Conservation (phyloP, 2,113 vertebrate species). For the Oryzias curvinotus region DNA sequence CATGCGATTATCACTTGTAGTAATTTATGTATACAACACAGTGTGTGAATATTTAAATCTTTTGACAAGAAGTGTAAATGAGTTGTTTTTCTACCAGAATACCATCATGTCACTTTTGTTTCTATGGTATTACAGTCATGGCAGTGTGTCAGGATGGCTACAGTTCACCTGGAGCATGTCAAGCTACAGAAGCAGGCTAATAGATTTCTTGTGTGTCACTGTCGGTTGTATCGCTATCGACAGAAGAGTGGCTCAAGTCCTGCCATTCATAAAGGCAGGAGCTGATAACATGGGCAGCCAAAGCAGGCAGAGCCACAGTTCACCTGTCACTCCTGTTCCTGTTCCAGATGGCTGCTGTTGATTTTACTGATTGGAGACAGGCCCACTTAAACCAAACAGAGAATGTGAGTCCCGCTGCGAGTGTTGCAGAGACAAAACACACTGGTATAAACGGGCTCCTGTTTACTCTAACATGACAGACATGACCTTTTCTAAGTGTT, state of each 20-base stretch:
- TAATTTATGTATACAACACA: no score
- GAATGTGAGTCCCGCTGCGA: conserved; percentile 45
- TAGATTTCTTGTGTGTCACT: conserved; percentile 67
- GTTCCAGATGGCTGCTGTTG: conserved; percentile 63
- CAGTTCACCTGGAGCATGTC: conserved; percentile 60
- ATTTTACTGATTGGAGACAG: conserved; percentile 69
- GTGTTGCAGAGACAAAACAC: conserved; percentile 60
- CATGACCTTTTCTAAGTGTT: conserved; percentile 70
- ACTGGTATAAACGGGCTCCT: conserved; percentile 50
- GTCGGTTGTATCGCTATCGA: conserved; percentile 63
- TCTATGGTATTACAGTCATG: conserved; percentile 38
- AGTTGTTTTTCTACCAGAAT: not conserved
- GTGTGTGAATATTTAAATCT: no score
- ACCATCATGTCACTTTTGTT: conserved; percentile 4
- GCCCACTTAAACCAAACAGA: conserved; percentile 70
- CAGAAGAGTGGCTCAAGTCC: conserved; percentile 62
- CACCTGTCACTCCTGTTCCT: conserved; percentile 65
- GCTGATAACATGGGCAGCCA: conserved; percentile 53
- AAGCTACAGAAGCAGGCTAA: conserved; percentile 58
- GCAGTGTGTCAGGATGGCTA: conserved; percentile 49
- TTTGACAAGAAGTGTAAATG: no score
- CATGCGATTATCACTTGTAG: no score
- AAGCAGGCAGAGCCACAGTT: conserved; percentile 50
- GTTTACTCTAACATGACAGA: conserved; percentile 67
- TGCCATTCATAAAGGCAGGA: conserved; percentile 53